Conservation (phyloP, 2,888 invertebrate genomes). For the Plemyria rubiginata region DNA sequence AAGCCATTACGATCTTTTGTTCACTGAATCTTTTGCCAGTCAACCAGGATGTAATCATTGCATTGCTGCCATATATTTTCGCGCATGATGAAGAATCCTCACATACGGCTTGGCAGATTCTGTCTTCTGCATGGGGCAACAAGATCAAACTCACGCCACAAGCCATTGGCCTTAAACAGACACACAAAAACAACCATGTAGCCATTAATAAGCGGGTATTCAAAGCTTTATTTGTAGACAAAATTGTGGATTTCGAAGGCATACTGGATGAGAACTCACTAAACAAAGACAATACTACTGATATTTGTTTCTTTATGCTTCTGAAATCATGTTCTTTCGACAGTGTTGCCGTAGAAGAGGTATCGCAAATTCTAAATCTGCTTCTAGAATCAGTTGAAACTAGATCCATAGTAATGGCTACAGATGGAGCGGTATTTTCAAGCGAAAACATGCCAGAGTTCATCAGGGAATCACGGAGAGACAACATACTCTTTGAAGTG, state of each 20-base stretch:
- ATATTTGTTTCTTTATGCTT: slow-evolving; percentile 71
- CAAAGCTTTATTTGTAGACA: slow-evolving; percentile 62
- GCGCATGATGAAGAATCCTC: slow-evolving; percentile 71
- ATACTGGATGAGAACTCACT: slow-evolving; percentile 60
- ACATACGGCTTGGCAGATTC: slow-evolving; percentile 61
- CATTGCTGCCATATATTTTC: slow-evolving; percentile 87
- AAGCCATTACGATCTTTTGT: slow-evolving; percentile 78
- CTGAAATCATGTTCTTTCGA: slow-evolving; percentile 74
- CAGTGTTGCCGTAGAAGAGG: slow-evolving; percentile 62
- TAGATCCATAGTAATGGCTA: slow-evolving; percentile 61
- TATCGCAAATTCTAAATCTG: slow-evolving; percentile 69
- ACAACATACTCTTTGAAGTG: slow-evolving; percentile 83
- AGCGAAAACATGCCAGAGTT: slow-evolving; percentile 62
- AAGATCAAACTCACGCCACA: slow-evolving; percentile 57
- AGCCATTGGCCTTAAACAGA: slow-evolving; percentile 43
- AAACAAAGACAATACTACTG: slow-evolving; percentile 61
- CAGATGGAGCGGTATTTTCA: slow-evolving; percentile 59
- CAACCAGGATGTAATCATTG: slow-evolving; percentile 84
- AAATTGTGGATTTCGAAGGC: slow-evolving; percentile 54
- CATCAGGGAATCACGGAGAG: slow-evolving; percentile 63
- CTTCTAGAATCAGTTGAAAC: slow-evolving; percentile 71
- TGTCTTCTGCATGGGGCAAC: slow-evolving; percentile 69
- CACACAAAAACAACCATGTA: slow-evolving; percentile 52
- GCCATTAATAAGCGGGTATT: slow-evolving; percentile 49
- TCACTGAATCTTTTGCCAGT: slow-evolving; percentile 70